Percentiles rank a stretch among this genome's conserved stretches.
Evolutionary conservation across 2,113 vertebrate species (phyloP).

Genomic region (Leucoraja erinaceus): DNA sequence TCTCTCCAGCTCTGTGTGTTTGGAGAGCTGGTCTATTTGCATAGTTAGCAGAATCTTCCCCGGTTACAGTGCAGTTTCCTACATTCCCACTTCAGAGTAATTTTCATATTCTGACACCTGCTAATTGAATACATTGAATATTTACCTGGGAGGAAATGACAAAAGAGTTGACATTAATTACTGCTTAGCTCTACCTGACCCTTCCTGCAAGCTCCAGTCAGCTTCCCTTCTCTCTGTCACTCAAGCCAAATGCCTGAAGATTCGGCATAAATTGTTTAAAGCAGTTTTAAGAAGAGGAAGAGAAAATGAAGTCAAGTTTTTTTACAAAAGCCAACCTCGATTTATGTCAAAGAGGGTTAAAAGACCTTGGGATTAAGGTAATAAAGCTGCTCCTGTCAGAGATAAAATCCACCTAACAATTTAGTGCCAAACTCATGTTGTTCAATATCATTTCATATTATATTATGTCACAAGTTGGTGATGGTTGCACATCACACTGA

Average conservation of each 20-base stretch:
- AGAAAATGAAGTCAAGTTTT: constrained; percentile 69
- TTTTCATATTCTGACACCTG: neutral
- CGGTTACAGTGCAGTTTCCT: neutral
- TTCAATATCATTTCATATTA: constrained; percentile 98
- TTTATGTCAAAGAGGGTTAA: constrained; percentile 97
- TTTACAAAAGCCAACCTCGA: constrained; percentile 92
- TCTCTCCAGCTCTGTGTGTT: neutral
- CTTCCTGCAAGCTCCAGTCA: constrained; percentile 60
- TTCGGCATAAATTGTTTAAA: constrained; percentile 79
- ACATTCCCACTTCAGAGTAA: neutral
- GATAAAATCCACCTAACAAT: constrained; percentile 94
- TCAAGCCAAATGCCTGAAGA: constrained; percentile 71
- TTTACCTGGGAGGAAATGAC: constrained; percentile 37
- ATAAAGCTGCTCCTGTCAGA: constrained; percentile 96
- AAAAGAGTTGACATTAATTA: constrained; percentile 37
- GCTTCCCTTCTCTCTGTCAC: constrained; percentile 68
- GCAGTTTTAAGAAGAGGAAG: constrained; percentile 79
- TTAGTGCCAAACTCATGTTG: constrained; percentile 93
- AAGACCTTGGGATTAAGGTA: constrained; percentile 95
- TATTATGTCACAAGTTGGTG: constrained; percentile 83
- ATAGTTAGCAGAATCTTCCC: neutral
- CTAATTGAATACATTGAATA: constrained; percentile 32
- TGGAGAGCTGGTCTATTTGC: no score
- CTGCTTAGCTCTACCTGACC: constrained; percentile 49
- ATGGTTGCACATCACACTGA: constrained; percentile 89